Evolutionary conservation across 2,888 invertebrate genomes (phyloP).

Genomic region (Acanthosepion esculentum): DNA sequence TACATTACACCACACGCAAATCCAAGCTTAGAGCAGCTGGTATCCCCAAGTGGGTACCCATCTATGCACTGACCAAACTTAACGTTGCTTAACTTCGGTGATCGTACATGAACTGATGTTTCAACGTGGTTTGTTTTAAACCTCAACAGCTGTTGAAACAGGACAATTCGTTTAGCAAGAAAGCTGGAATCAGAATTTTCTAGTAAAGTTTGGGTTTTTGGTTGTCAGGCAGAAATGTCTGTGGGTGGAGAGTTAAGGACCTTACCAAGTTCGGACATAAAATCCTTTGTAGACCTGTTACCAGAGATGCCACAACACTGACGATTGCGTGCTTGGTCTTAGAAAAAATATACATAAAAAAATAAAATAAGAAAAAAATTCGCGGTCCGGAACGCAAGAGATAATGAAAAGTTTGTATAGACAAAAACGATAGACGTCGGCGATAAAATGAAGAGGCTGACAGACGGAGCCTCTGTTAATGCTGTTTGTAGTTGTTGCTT

Average conservation of each 20-base stretch:
- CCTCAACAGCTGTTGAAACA: too few species aligned
- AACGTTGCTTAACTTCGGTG: too few species aligned
- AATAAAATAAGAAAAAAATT: not conserved
- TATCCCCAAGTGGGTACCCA: too few species aligned
- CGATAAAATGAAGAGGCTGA: not conserved
- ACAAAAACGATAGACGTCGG: constrained; percentile 6
- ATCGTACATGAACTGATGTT: too few species aligned
- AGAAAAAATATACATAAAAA: not conserved
- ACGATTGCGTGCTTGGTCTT: not conserved
- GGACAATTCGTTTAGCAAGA: too few species aligned
- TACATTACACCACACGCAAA: too few species aligned
- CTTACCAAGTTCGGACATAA: not conserved
- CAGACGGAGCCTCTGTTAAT: not conserved
- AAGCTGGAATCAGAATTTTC: not conserved
- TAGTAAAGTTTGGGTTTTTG: not conserved
- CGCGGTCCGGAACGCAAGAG: not conserved
- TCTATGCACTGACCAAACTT: too few species aligned
- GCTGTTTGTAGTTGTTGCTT: not conserved
- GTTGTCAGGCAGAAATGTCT: not conserved
- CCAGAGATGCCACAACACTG: constrained; percentile 33
- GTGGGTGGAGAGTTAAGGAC: not conserved
- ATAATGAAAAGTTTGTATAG: constrained; percentile 21
- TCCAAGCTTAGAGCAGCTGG: too few species aligned
- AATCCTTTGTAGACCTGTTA: not conserved
- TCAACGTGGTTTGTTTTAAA: too few species aligned